Evolutionary conservation across 2,797 vertebrate genomes (phyloP), one percentile per base, ranked within the genome.

Genomic region (Sciurus vulgaris): DNA sequence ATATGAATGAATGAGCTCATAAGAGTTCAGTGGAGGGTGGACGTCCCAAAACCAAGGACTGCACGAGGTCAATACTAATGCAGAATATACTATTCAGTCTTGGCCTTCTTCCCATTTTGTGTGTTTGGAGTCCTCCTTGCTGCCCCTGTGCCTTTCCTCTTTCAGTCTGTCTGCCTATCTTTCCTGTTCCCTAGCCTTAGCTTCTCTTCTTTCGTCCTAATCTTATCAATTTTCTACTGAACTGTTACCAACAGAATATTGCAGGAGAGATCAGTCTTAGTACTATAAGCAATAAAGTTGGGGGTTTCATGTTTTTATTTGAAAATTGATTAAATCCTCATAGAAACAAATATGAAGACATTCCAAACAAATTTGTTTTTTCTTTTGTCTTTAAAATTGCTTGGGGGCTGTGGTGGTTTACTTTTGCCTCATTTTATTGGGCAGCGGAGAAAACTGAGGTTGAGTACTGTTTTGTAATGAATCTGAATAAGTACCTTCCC

Each of bases 301-400:
- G 22, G 86, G 7, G 20, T 81, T 93, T 95, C 69, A 13, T 82
- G 30, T 81, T 95, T 92, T 91, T 94, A 44, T 83, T 86, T 30
- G 65, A 63, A 86, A 86, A 33, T 17, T n/a, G 72, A 24, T 89
- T 89, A 77, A 86, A 94, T 91, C 63, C 5, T 51, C 72, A 30
- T 5, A 76, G 81, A 89, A 86, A 56, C 70, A 89, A 72, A 56
- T 26, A 44, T 10, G 35, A 91, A 82, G 44, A 38, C 22, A 28
- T 7, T 15, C 2, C 28, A 86, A 86, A 30, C 44, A 78, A 82
- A 94, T 30, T 33, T 72, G 26, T 28, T 72, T 56, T 30, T 93
- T 17, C 6, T 84, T 84, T 72, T 56, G 26, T 30, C 54, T 94
- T 54, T 38, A 28, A 67, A 1, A 38, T 85, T 90, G 54, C 63